Conservation (phyloP, 1,140 invertebrate species). For the Drosophila pallidifrons region DNA sequence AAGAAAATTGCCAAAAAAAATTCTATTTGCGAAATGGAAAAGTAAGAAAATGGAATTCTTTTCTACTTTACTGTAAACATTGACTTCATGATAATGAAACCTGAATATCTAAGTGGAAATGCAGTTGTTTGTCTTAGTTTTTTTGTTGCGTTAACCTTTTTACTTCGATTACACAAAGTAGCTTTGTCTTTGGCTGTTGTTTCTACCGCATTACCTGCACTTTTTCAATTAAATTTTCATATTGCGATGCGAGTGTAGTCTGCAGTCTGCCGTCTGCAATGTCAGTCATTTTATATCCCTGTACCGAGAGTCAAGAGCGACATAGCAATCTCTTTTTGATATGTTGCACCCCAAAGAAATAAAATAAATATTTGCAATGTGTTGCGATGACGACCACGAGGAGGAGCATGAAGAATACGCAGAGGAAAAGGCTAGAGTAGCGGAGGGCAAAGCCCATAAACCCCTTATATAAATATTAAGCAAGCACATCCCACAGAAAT, state of each 20-base stretch:
- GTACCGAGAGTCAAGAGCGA: constrained; percentile 4
- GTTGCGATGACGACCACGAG: constrained; percentile 35
- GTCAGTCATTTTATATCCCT: constrained; percentile 9
- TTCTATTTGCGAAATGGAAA: too few species aligned
- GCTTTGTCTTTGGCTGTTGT: background rate
- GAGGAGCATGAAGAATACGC: background rate
- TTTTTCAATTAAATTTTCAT: constrained; percentile 43
- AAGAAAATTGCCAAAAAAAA: too few species aligned
- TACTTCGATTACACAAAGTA: constrained; percentile 6
- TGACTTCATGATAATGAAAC: background rate
- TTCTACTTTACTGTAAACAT: background rate
- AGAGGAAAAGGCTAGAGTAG: background rate
- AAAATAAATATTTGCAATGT: constrained; percentile 59
- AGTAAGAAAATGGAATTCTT: background rate
- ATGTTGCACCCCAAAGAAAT: constrained; percentile 44
- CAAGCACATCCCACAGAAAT: constrained; percentile 44
- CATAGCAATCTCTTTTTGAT: constrained; percentile 36
- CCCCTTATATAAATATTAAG: constrained; percentile 57
- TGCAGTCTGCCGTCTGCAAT: constrained; percentile 2
- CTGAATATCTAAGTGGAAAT: background rate
- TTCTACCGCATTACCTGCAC: background rate
- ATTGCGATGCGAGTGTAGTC: constrained; percentile 16
- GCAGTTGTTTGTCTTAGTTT: background rate
- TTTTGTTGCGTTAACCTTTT: background rate
- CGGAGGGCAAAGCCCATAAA: constrained; percentile 27